Evolutionary conservation across 92 coral and sea anemone species (phyloP), one percentile per base, ranked within the genome.

Genomic region (Heteractis magnifica): DNA sequence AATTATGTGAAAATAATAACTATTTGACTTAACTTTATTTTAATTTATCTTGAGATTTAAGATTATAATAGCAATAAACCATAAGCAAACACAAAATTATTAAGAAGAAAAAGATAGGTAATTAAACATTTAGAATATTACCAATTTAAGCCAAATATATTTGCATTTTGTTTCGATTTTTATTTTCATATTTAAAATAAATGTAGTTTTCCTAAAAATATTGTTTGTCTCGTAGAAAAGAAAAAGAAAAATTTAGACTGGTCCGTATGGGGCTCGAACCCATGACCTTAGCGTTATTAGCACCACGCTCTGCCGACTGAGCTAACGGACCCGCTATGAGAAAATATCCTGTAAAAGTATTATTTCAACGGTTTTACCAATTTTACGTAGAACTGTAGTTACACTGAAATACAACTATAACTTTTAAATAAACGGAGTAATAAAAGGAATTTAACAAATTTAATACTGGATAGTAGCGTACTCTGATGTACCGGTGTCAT

Each of bases 301-400:
- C 94, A 92, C 92, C 98, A 92, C 93, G 94, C 95, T 94, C 98
- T 94, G 94, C 95, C 94, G 92, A 94, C 95, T 94, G 95, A 94
- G 95, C 98, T 92, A 92, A 94, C 93, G 97, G 97, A 90, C 95
- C 93, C 81, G 80, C 79, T 51, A 13, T 58, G 50, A 21, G 4
- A 11, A 8, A 0, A n/a, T n/a, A n/a, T n/a, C n/a, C n/a, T 23
- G 8, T 5, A n/a, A 5, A 19, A 41, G 70, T 26, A 18, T 20
- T 70, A 81, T 81, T 48, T 81, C 12, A 18, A 52, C 18, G n/a
- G 44, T 71, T 12, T 4, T 53, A 53, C 2, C 4, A 53, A 3
- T 12, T 53, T 53, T 8, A 53, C 5, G 9, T 53, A 0, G 58
- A 0, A 53, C 9, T 12, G 0, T 3, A 8, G 2, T 8, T 53